Percentiles rank a stretch among this genome's conserved stretches.
Conservation (phyloP, 2,113 vertebrate species). For the Megaceryle maxima region DNA sequence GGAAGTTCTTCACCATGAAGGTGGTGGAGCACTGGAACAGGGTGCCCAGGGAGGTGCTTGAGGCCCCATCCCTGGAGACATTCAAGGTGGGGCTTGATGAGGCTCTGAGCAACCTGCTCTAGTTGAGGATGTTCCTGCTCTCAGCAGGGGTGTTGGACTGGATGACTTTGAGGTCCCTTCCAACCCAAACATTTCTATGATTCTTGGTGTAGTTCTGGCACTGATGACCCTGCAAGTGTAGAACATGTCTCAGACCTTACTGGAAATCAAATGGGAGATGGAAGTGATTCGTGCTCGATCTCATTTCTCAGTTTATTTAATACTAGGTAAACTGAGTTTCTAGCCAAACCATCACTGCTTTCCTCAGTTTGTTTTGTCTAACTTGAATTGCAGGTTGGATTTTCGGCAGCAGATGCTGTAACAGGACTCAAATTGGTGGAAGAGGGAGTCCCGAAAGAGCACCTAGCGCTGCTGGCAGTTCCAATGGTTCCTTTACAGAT, state of each 20-base stretch:
- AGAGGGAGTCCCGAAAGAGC: slow-evolving; percentile 95
- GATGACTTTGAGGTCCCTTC: no score
- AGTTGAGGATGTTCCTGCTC: no score
- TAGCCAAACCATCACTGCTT: background rate
- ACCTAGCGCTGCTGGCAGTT: slow-evolving; percentile 92
- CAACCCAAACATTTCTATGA: no score
- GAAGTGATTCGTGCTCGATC: background rate
- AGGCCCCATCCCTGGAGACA: no score
- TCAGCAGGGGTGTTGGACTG: no score
- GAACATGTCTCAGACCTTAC: background rate
- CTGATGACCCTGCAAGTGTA: background rate
- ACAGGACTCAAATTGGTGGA: slow-evolving; percentile 96
- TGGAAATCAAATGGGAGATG: background rate
- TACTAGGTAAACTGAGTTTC: background rate
- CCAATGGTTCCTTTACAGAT: slow-evolving; percentile 98
- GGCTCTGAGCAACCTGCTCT: no score
- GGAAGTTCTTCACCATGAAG: no score
- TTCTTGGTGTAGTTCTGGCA: background rate
- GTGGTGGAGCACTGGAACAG: no score
- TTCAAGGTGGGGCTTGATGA: no score
- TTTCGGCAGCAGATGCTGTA: slow-evolving; percentile 95
- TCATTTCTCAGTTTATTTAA: background rate
- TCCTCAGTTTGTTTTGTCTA: background rate
- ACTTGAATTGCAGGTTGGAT: slow-evolving; percentile 84
- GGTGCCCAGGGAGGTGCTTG: no score